These are phyloP conservation scores for Hirtodrosophila cameraria DNA, from an alignment of 2,888 invertebrate species.

Conservation along the genomic window DNA sequence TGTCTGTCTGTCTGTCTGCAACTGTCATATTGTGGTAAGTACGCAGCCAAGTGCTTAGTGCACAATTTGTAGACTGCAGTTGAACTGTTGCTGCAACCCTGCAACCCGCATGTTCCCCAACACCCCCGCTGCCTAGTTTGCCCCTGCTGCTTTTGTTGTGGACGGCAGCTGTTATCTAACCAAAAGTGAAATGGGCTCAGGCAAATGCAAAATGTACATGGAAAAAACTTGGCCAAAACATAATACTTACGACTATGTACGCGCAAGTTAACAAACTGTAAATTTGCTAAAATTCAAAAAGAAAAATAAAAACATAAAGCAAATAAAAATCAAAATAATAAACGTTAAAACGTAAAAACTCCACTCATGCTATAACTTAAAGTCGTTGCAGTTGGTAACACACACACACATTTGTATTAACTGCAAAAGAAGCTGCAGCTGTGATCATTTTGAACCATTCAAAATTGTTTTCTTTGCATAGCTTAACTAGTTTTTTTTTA, in stretches of 20 bases:
- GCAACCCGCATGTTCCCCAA: constrained; percentile 1
- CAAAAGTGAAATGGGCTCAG: constrained; percentile 67
- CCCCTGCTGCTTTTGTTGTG: constrained; percentile 2
- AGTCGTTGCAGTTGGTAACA: constrained; percentile 27
- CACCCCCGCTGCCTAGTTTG: neutral
- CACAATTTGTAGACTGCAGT: constrained; percentile 40
- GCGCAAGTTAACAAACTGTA: constrained; percentile 70
- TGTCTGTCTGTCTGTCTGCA: constrained; percentile 20
- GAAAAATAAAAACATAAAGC: constrained; percentile 49
- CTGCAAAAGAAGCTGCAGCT: constrained; percentile 36
- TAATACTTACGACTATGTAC: constrained; percentile 42
- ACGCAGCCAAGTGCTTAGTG: constrained; percentile 37
- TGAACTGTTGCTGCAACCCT: constrained; percentile 17
- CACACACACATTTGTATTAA: constrained; percentile 18
- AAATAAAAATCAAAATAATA: constrained; percentile 49
- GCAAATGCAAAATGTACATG: constrained; percentile 54
- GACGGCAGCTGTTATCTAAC: constrained; percentile 64
- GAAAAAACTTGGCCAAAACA: constrained; percentile 56
- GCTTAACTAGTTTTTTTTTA: neutral
- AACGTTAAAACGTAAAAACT: constrained; percentile 13
- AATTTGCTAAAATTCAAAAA: constrained; percentile 65
- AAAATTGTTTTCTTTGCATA: neutral
- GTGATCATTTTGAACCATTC: neutral
- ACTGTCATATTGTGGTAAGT: constrained; percentile 47
- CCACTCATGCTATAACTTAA: constrained; percentile 55